Base-by-base conservation (phyloP, 2,113 vertebrate genomes). In the Myotis brandtii region DNA sequence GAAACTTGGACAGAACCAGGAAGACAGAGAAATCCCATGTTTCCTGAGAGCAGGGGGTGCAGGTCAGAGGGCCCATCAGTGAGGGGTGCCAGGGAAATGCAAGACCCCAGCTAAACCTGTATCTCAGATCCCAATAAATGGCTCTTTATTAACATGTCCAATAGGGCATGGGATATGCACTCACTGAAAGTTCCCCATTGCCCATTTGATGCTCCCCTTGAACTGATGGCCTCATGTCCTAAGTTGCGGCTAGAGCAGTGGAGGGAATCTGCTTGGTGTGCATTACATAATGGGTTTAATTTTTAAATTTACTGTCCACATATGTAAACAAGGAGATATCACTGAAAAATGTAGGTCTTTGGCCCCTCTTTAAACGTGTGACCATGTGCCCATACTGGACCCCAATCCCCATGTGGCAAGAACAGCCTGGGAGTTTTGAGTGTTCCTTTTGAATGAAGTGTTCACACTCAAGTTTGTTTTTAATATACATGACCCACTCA, bases 11-110 rank as follows among this genome's bases (percentile, higher is more conserved):
- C 54, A n/a, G 86, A 18, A 23, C 40, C 0, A 3, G 12, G 3
- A 16, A 52, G n/a, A 20, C 3, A 25, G 32, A 16, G 37, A 0
- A 6, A 9, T 11, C 5, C 34, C 32, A 13, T 1, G 1, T 25
- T 12, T 27, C 66, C 40, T 2, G 18, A 6, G 25, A 64, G 32
- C 20, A 4, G 9, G 6, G 18, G n/a, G n/a, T 9, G 6, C 8
- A 6, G 30, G 3, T 1, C 0, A 2, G 32, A 40, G 34, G 27
- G 20, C n/a, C 30, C 30, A 0, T 2, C 10, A 8, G 3, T 0
- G 0, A 20, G 23, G 9, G n/a, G 9, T 0, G 12, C n/a, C 23
- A 13, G 75, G 32, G 46, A 14, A 32, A 14, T 1, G 2, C 52
- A 32, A 23, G 13, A 11, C 0, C 0, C 12, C 46, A 1, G 5